Conservation (phyloP, 2,113 vertebrate genomes). For the Thamnophis sirtalis region DNA sequence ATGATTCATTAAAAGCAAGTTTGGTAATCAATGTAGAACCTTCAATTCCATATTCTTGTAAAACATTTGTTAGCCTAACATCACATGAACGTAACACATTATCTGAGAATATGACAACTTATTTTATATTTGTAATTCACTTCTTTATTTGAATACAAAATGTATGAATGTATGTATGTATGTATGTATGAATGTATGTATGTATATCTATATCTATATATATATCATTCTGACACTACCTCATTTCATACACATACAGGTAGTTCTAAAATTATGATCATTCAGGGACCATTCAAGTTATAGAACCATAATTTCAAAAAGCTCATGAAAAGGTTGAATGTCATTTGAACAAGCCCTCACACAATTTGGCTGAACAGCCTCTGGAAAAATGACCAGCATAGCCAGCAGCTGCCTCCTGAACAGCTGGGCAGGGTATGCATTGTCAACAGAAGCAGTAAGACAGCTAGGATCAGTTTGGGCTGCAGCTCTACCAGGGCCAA, state of each 20-base stretch:
- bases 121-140: neutral
- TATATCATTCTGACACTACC: neutral
- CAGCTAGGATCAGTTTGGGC: neutral
- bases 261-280: neutral
- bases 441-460: neutral
- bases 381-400: too few relatives aligned
- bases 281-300: neutral
- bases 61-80: neutral
- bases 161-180: too few relatives aligned
- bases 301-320: neutral
- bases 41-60: neutral
- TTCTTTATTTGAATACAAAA: neutral
- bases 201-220: too few relatives aligned
- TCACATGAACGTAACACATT: neutral
- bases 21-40: neutral
- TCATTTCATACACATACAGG: neutral
- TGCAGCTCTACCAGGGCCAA: neutral
- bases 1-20: neutral
- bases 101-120: neutral
- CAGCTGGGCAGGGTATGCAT: neutral
- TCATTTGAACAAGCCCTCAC: too few relatives aligned
- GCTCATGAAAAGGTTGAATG: too few relatives aligned
- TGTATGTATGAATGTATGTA: too few relatives aligned
- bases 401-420: too few relatives aligned
- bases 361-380: too few relatives aligned